Evolutionary conservation across 2,888 invertebrate genomes (phyloP), one percentile per base, ranked within the genome.

Genomic region (Drosophila hamatofila): DNA sequence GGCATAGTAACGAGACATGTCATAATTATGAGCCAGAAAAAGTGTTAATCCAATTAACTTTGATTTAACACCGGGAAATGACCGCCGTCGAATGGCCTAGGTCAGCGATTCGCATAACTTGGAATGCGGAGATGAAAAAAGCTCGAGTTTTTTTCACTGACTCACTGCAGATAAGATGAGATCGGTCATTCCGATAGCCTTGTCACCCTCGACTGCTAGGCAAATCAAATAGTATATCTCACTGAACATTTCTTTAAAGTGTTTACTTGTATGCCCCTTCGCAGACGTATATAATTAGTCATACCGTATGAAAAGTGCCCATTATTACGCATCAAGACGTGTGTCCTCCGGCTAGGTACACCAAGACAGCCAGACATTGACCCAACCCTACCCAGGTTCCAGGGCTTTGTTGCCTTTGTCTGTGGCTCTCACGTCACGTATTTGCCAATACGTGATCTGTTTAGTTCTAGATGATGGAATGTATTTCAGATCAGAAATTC

Each of bases 11-110:
- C 59, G 69, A 66, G 65, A 81, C 79, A 78, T 78, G 65, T 62
- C 85, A 78, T 88, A 84, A 85, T 89, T 82, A 74, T 64, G 23
- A 58, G 39, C 33, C 48, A 54, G 56, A 65, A 51, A 74, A 84
- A 87, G 80, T 89, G 88, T 88, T 86, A 86, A 86, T 85, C 72
- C 62, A 88, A 85, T 89, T 88, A 78, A 88, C 39, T 80, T 76
- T 73, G 77, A 83, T 85, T 80, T 51, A 74, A 72, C 65, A 70
- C 62, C 65, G 68, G 81, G 81, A 85, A 88, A 51, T 76, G 67
- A 80, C 48, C 70, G 69, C 44, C 56, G 72, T 44, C 54, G 72
- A 44, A 60, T 81, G 71, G 59, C 77, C 83, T 85, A 80, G 82
- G 80, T 80, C 83, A 63, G 61, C 72, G 52, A 30, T 62, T 57